Evolutionary conservation across 2,797 vertebrate species (phyloP).

Genomic region (Microctenopoma lineatum): DNA sequence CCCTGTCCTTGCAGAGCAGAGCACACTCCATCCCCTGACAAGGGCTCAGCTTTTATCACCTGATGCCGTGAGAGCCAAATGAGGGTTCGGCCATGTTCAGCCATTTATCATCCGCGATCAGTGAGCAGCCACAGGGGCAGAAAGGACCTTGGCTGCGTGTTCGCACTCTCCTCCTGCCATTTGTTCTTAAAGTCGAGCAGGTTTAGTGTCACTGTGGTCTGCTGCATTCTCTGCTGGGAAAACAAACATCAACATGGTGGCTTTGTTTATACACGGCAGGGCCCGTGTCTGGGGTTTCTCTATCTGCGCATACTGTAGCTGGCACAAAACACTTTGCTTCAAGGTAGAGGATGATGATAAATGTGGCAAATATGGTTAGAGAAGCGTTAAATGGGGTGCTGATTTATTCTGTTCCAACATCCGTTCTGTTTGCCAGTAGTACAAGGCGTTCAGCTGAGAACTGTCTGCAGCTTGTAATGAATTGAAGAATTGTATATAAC

Average conservation of each 20-base stretch:
- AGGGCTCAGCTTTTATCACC: slow-evolving; percentile 80
- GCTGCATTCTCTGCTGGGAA: slow-evolving; percentile 53
- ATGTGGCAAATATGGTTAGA: slow-evolving; percentile 43
- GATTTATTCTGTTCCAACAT: slow-evolving; percentile 45
- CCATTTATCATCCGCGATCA: slow-evolving; percentile 79
- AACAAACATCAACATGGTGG: slow-evolving; percentile 56
- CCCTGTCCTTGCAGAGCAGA: slow-evolving; percentile 79
- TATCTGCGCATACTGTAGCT: slow-evolving; percentile 4
- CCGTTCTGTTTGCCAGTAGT: slow-evolving; percentile 22
- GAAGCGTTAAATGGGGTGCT: slow-evolving; percentile 44
- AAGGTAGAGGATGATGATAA: slow-evolving; percentile 50
- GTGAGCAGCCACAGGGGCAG: slow-evolving; percentile 71
- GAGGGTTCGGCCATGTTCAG: slow-evolving; percentile 74
- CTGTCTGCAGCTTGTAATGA: slow-evolving; percentile 34
- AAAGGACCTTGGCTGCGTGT: slow-evolving; percentile 77
- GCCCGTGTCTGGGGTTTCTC: slow-evolving; percentile 5
- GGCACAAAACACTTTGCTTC: slow-evolving; percentile 21
- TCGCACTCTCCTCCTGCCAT: slow-evolving; percentile 57
- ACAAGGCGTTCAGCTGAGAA: slow-evolving; percentile 34
- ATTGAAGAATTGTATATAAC: slow-evolving; percentile 32
- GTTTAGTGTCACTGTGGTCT: slow-evolving; percentile 69
- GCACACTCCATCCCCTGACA: slow-evolving; percentile 72
- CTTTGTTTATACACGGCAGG: slow-evolving; percentile 52
- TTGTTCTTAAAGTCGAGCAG: slow-evolving; percentile 68
- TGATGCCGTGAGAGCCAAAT: slow-evolving; percentile 77